These are phyloP conservation scores for roundworm (Caenorhabditis elegans) DNA, from an alignment of 1,140 invertebrate genomes.

Conservation along the genomic window DNA sequence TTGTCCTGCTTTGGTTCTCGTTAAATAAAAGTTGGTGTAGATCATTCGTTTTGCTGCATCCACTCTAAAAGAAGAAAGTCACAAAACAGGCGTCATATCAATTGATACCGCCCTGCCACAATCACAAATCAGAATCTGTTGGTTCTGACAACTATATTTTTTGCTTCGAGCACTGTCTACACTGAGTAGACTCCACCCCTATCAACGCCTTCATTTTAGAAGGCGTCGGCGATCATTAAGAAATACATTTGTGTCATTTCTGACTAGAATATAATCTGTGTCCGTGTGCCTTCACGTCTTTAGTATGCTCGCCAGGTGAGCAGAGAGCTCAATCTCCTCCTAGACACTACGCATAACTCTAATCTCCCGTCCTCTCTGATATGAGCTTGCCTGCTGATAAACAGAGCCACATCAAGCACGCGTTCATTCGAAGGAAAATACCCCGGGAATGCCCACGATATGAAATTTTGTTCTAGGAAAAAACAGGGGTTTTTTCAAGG, in stretches of 20 bases:
- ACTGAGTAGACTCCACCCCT: neutral
- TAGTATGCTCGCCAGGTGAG: constrained; percentile 7
- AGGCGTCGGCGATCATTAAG: neutral
- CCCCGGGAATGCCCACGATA: neutral
- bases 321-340: neutral
- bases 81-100: constrained; percentile 7
- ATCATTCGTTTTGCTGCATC: neutral
- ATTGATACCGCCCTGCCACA: neutral
- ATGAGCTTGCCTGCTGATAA: neutral
- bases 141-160: neutral
- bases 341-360: neutral
- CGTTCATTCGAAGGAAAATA: no score
- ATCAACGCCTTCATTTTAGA: neutral
- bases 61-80: neutral
- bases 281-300: neutral
- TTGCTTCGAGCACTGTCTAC: constrained; percentile 21
- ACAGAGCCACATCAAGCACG: neutral
- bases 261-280: neutral
- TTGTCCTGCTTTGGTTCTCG: neutral
- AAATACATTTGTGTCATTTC: neutral
- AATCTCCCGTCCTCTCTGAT: neutral
- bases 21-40: neutral
- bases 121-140: constrained; percentile 19
- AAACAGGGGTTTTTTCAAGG: neutral
- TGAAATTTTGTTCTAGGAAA: neutral